phyloP scores from a whole-genome alignment of 2,113 vertebrate genomes.

The Mystacornis crossleyi region DNA sequence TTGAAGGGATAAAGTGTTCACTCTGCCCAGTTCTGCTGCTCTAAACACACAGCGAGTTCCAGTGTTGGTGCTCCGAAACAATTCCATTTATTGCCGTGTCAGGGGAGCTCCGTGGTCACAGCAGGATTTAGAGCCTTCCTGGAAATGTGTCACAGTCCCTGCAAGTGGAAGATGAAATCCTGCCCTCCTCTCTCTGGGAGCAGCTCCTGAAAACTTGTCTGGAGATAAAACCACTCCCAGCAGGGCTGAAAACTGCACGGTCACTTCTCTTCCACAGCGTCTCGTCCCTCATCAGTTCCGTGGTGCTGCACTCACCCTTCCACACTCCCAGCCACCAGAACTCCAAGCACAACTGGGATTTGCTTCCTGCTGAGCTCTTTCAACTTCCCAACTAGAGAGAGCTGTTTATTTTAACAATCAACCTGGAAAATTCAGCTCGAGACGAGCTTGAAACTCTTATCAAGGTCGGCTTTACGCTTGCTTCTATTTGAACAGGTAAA shows the following conservation, averaged over 20 bases:
- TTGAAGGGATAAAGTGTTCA: not conserved
- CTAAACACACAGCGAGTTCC: not conserved
- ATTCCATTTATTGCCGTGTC: not conserved
- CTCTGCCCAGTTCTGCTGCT: not conserved
- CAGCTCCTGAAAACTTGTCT: not conserved
- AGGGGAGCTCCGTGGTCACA: not conserved
- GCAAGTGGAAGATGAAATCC: not conserved
- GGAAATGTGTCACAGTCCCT: not conserved
- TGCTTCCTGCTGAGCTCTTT: not conserved
- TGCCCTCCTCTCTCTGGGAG: not conserved
- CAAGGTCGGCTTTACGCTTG: not conserved
- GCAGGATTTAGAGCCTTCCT: not conserved
- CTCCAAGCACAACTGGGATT: not conserved
- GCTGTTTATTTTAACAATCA: not conserved
- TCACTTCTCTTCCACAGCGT: not conserved
- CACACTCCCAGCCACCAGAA: not conserved
- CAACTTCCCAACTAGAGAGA: not conserved
- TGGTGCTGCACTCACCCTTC: not conserved
- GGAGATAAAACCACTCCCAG: not conserved
- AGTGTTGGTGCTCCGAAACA: not conserved
- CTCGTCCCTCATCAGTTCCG: not conserved
- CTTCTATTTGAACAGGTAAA: not conserved
- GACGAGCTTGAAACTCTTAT: not conserved
- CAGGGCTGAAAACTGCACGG: not conserved
- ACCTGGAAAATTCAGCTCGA: slow-evolving; percentile 16